Conservation (phyloP, 2,797 vertebrate species). For the Ceryle rudis region DNA sequence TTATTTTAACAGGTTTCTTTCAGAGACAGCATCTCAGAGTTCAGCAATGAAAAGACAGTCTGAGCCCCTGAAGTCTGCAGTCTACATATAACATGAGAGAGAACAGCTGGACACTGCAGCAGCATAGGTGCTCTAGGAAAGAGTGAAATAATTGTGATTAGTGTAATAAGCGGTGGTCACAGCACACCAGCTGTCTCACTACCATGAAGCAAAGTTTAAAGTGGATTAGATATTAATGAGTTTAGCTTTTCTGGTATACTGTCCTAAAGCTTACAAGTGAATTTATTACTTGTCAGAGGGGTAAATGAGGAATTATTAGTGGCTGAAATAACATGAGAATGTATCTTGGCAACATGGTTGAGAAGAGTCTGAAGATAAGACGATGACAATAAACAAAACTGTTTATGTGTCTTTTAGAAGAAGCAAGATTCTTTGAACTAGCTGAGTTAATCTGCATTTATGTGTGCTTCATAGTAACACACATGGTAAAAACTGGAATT, state of each 20-base stretch:
- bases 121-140: not conserved
- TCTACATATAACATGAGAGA: not conserved
- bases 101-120: constrained; percentile 39
- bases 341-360: not conserved
- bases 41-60: not conserved
- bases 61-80: not conserved
- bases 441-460: not conserved
- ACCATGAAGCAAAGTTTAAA: not conserved
- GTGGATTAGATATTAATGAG: constrained; percentile 17
- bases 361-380: not conserved
- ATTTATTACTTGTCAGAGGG: not conserved
- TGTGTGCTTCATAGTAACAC: not conserved
- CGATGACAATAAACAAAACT: not conserved
- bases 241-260: not conserved
- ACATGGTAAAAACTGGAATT: not conserved
- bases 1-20: not conserved
- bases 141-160: not conserved
- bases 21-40: not conserved
- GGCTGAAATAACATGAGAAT: not conserved
- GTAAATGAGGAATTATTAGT: not conserved
- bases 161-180: not conserved
- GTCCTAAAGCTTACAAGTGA: not conserved
- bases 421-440: not conserved
- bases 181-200: constrained; percentile 14
- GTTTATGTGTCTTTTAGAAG: not conserved